Percentiles rank a stretch among this genome's conserved stretches.
These are phyloP conservation scores for Masnerella sp. DNA, from an alignment of 2,888 invertebrate species.

Conservation along the genomic window DNA sequence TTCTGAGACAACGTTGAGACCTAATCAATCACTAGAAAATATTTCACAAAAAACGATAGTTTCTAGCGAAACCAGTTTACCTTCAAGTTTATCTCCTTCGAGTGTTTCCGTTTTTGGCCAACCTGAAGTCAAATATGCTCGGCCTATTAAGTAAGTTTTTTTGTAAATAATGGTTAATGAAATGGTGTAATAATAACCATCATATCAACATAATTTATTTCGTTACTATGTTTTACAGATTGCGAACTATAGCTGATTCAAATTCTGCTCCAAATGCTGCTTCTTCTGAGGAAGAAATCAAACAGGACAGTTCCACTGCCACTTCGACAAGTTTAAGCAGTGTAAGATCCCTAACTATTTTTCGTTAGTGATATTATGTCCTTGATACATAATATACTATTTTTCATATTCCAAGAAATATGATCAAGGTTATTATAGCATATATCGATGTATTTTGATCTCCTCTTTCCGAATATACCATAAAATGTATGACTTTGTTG, in stretches of 20 bases:
- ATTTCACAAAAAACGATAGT: constrained; percentile 68
- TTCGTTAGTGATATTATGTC: neutral
- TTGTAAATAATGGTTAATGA: neutral
- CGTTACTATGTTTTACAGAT: constrained; percentile 15
- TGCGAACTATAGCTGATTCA: constrained; percentile 17
- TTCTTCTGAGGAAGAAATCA: constrained; percentile 13
- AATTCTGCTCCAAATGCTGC: neutral
- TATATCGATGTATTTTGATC: too few relatives aligned
- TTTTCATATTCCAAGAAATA: neutral
- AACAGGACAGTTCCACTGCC: constrained; percentile 12
- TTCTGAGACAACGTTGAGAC: constrained; percentile 66
- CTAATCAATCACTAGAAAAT: constrained; percentile 66
- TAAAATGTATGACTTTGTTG: too few relatives aligned
- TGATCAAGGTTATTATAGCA: too few relatives aligned
- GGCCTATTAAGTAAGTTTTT: constrained; percentile 29
- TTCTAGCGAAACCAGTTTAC: constrained; percentile 65
- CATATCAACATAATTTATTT: neutral
- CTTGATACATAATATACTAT: neutral
- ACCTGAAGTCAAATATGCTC: constrained; percentile 73
- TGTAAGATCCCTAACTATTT: constrained; percentile 65
- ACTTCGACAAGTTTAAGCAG: constrained; percentile 71
- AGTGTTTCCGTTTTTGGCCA: constrained; percentile 67
- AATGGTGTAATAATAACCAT: neutral
- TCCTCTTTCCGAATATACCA: too few relatives aligned
- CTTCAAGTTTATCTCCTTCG: constrained; percentile 66